These are phyloP conservation scores for Marasmarcha lunaedactyla DNA, from an alignment of 2,888 invertebrate genomes.

Conservation along the genomic window DNA sequence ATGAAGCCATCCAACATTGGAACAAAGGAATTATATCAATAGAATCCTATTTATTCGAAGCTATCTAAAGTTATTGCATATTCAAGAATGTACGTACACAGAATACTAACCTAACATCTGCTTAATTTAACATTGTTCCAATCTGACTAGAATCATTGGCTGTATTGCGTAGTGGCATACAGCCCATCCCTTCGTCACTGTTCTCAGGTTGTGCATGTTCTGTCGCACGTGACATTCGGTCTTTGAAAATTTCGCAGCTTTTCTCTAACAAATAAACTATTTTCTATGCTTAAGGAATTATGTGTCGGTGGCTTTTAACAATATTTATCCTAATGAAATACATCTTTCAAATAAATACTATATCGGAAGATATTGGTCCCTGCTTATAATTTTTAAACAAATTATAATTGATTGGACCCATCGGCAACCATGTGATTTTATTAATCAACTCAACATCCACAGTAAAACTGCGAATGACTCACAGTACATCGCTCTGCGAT, in stretches of 20 bases:
- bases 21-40: slow-evolving; percentile 23
- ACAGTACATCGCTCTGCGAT: slow-evolving; percentile 65
- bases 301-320: slow-evolving; percentile 71
- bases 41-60: not conserved
- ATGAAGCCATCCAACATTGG: slow-evolving; percentile 36
- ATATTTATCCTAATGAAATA: slow-evolving; percentile 67
- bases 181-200: no score
- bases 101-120: not conserved
- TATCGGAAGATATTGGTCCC: slow-evolving; percentile 70
- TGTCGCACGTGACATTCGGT: slow-evolving; percentile 30
- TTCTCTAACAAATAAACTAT: slow-evolving; percentile 56
- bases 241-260: slow-evolving; percentile 58
- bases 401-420: slow-evolving; percentile 68
- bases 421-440: slow-evolving; percentile 58
- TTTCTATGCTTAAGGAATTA: slow-evolving; percentile 69
- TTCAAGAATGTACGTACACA: not conserved
- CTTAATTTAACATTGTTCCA: slow-evolving; percentile 31
- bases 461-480: slow-evolving; percentile 41
- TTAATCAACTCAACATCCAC: slow-evolving; percentile 48
- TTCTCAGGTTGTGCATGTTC: slow-evolving; percentile 10
- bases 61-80: not conserved
- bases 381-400: slow-evolving; percentile 72
- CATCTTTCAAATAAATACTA: slow-evolving; percentile 71
- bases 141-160: slow-evolving; percentile 62
- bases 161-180: slow-evolving; percentile 22